Base-by-base conservation (phyloP, 1,140 invertebrate genomes). In the Melanaphis sacchari region DNA sequence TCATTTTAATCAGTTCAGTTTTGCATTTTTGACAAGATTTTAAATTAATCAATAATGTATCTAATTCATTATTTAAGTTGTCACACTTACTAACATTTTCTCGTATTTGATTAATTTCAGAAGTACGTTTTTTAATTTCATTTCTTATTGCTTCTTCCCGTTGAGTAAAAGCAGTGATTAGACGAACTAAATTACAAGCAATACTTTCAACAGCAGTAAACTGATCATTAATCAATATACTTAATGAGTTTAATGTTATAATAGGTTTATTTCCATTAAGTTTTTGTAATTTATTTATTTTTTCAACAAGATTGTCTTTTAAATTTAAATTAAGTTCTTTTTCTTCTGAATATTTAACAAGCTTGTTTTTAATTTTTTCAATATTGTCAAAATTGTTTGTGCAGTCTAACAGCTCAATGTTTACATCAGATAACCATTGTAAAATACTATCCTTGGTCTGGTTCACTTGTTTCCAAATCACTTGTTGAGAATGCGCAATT, bases 401-500 rank as follows among this genome's bases (percentile, higher is more conserved):
- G 93, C 97, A 97, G 94, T 97, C 96, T 46, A 96, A 96, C 9
- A 99, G 95, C 46, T 96, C 96, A 94, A 97, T 96, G 94, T 97
- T 97, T 21, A 97, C 98, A 94, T 98, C 97, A 93, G 96, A 97
- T 8, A 99, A 94, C 99, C 99, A 99, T 52, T 96, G 96, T 1
- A 97, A 95, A 31, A 99, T 95, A 94, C 98, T 97, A 94, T 97
- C 97, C 94, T 98, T 98, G 0, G 97, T 96, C 94, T 98, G 97
- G 93, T 98, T 97, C 15, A 99, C 97, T 95, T 99, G 98, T 94
- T 98, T 98, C 98, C 98, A 99, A 88, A 99, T 97, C 11, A 98
- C 97, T 0, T 97, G 95, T 95, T 99, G 98, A 1, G 98, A 97
- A 95, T 99, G 98, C 82, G 98, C 96, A 87, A 97, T 96, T 95